Evolutionary conservation across 1,140 invertebrate species (phyloP), one percentile per base, ranked within the genome.

Genomic region (Aleiodes sp.): DNA sequence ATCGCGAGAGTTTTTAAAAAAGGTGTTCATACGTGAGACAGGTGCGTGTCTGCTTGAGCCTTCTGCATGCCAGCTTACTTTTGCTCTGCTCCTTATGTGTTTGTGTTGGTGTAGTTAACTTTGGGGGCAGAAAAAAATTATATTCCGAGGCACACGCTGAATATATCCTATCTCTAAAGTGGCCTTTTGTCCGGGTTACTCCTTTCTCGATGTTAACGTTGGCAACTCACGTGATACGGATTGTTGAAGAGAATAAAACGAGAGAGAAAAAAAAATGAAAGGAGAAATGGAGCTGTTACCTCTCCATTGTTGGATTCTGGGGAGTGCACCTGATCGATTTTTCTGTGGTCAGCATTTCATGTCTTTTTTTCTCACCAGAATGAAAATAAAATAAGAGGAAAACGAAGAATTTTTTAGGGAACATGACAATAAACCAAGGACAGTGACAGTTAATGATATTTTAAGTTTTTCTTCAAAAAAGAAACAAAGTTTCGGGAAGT

Each of bases 21-120:
- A 59, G 56, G 56, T 59, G 56, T 59, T 59, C 26, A 31, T 59
- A 59, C 56, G 26, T 59, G 56, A 59, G 56, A 59, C 56, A 59
- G 56, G 56, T 59, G 56, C 56, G 56, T 59, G 56, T 12, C 10
- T 31, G 2, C 31, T n/a, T n/a, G n/a, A n/a, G n/a, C n/a, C n/a
- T n/a, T n/a, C n/a, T n/a, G n/a, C n/a, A n/a, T n/a, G n/a, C n/a
- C n/a, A 52, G 21, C 16, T 12, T 4, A 2, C 19, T 7, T 24
- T 52, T 21, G n/a, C 46, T n/a, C 21, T 19, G 7, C 41, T 52
- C 21, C n/a, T n/a, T n/a, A n/a, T n/a, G n/a, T n/a, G n/a, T n/a
- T n/a, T 52, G 46, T 24, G 26, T 52, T 52, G 21, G 46, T 52
- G 46, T 52, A 52, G 46, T 52, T 52, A 52, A 24, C 21, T 52